Percentiles rank a stretch among this genome's conserved stretches.
These are phyloP conservation scores for Paracanthobrama guichenoti DNA, from an alignment of 2,113 vertebrate species.

Conservation along the genomic window DNA sequence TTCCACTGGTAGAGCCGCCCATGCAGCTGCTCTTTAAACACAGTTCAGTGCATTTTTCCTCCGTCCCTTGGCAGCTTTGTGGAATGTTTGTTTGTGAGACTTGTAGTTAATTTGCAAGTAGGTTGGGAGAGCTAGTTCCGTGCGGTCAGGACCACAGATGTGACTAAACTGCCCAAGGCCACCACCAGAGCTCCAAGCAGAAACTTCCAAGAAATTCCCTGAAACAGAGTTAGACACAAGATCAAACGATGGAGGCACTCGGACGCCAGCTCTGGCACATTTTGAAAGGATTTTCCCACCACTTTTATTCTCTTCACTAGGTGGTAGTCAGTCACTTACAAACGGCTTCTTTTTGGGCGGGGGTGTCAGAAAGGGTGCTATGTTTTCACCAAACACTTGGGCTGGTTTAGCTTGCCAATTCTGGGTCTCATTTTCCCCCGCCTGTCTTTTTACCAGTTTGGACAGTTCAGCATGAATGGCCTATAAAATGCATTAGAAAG, in stretches of 20 bases:
- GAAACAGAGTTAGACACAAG: slow-evolving; percentile 53
- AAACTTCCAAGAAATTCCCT: slow-evolving; percentile 78
- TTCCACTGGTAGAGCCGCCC: neutral
- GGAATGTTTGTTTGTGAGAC: slow-evolving; percentile 36
- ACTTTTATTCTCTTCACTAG: neutral
- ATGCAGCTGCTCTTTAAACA: slow-evolving; percentile 5
- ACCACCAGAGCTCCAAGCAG: slow-evolving; percentile 77
- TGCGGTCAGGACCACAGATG: slow-evolving; percentile 72
- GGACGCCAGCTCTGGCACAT: neutral
- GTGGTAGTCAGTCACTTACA: slow-evolving; percentile 63
- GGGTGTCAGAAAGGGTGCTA: slow-evolving; percentile 63
- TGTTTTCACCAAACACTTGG: slow-evolving; percentile 65
- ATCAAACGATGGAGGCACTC: slow-evolving; percentile 13
- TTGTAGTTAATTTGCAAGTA: slow-evolving; percentile 35
- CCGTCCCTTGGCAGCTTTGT: slow-evolving; percentile 13
- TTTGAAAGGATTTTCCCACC: slow-evolving; percentile 8
- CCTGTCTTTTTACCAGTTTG: slow-evolving; percentile 75
- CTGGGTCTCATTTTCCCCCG: slow-evolving; percentile 57
- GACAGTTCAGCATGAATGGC: slow-evolving; percentile 81
- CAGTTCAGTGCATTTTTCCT: slow-evolving; percentile 1
- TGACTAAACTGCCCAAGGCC: slow-evolving; percentile 77
- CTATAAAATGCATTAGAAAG: slow-evolving; percentile 56
- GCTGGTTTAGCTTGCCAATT: slow-evolving; percentile 65
- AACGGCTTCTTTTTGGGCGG: slow-evolving; percentile 61
- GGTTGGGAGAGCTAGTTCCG: slow-evolving; percentile 67